phyloP scores from a whole-genome alignment of 2,888 invertebrate genomes.

The Nephrotoma guestfalica region DNA sequence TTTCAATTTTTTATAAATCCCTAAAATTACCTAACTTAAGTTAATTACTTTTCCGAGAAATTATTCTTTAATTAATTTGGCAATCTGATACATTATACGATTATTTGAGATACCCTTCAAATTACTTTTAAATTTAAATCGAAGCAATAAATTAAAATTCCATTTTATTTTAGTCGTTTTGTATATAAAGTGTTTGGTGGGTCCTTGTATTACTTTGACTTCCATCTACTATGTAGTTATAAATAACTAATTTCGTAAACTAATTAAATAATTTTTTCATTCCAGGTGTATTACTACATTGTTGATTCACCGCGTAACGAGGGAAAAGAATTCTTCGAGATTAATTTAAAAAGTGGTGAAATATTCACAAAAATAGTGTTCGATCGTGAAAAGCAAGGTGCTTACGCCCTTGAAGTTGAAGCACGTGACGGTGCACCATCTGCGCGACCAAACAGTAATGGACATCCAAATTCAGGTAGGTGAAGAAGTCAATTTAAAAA shows the following conservation, averaged over 20 bases:
- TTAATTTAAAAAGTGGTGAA: constrained; percentile 89
- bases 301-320: constrained; percentile 85
- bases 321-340: constrained; percentile 91
- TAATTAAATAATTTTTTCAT: constrained; percentile 11
- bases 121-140: too few species aligned
- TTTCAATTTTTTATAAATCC: too few species aligned
- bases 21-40: too few species aligned
- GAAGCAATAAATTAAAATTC: too few species aligned
- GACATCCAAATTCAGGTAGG: constrained; percentile 91
- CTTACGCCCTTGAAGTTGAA: constrained; percentile 93
- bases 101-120: too few species aligned
- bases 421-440: constrained; percentile 95
- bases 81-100: too few species aligned
- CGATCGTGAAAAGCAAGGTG: constrained; percentile 94
- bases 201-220: not conserved
- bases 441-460: constrained; percentile 83
- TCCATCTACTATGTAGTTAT: not conserved
- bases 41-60: too few species aligned
- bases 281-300: constrained; percentile 83
- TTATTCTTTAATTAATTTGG: too few species aligned
- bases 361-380: constrained; percentile 91
- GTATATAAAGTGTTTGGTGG: not conserved
- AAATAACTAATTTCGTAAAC: not conserved
- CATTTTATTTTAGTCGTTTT: not conserved
- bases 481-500: constrained; percentile 13